Percentiles rank a stretch among this genome's conserved stretches.
Evolutionary conservation across 2,113 vertebrate genomes (phyloP).

Genomic region (Baryphthengus martii): DNA sequence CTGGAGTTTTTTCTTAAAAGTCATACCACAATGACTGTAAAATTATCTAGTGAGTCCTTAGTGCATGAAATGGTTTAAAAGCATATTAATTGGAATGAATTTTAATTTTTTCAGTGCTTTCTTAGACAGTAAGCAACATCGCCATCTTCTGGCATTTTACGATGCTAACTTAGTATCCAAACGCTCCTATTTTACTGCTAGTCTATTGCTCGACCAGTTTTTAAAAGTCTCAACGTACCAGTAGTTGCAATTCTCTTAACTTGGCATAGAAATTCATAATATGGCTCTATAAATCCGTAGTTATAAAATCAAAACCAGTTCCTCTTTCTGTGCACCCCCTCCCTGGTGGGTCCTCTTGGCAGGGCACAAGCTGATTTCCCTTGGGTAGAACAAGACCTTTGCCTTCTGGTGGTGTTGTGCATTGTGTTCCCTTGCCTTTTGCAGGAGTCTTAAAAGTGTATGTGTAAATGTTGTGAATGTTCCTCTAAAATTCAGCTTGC

Average conservation of each 20-base stretch:
- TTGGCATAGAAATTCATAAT: not conserved
- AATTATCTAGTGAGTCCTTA: conserved; percentile 28
- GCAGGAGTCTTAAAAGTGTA: not conserved
- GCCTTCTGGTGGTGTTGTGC: not conserved
- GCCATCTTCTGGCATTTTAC: conserved; percentile 72
- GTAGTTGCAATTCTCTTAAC: not conserved
- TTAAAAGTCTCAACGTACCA: not conserved
- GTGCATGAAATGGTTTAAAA: conserved; percentile 50
- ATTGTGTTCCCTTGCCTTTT: not conserved
- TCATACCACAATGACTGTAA: conserved; percentile 9
- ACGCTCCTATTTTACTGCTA: not conserved
- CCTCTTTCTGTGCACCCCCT: not conserved
- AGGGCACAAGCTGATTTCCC: not conserved
- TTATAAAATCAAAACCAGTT: not conserved
- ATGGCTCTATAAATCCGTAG: not conserved
- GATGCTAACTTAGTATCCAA: not conserved
- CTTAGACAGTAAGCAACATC: conserved; percentile 66
- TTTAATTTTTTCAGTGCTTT: conserved; percentile 10
- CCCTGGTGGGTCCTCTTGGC: not conserved
- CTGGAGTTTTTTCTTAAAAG: conserved; percentile 7
- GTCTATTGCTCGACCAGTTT: not conserved
- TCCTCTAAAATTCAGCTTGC: conserved; percentile 49
- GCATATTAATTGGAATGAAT: conserved; percentile 40
- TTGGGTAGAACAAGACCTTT: not conserved
- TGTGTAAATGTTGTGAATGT: conserved; percentile 31